These are phyloP conservation scores for Onychomys arenicola DNA, from an alignment of 2,797 vertebrate genomes.

Conservation along the genomic window DNA sequence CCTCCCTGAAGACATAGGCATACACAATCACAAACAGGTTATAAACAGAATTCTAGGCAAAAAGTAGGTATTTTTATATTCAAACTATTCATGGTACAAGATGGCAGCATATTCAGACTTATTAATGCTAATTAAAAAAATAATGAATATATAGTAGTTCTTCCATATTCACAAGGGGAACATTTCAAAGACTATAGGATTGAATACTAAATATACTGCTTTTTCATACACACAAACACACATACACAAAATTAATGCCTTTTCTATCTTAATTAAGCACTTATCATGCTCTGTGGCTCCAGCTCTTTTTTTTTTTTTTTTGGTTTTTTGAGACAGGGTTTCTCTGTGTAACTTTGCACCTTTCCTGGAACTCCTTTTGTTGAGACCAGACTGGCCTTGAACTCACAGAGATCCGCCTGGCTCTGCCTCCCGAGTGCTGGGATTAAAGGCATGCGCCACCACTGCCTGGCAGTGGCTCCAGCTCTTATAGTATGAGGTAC, in stretches of 20 bases:
- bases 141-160: neutral
- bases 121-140: neutral
- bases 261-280: neutral
- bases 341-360: too few species aligned
- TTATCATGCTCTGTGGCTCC: neutral
- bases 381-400: too few species aligned
- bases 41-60: neutral
- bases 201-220: neutral
- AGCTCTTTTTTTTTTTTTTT: too few species aligned
- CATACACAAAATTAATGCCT: neutral
- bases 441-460: too few species aligned
- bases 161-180: neutral
- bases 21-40: slow-evolving; percentile 24
- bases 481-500: too few species aligned
- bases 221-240: neutral
- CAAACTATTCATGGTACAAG: slow-evolving; percentile 29
- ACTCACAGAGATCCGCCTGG: too few species aligned
- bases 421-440: too few species aligned
- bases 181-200: neutral
- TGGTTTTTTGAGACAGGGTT: too few species aligned
- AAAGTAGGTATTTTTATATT: slow-evolving; percentile 43
- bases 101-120: neutral
- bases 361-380: too few species aligned
- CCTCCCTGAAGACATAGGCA: neutral
- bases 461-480: neutral